Conservation (phyloP, 1,140 invertebrate genomes). For the Dinoponera quadriceps region DNA sequence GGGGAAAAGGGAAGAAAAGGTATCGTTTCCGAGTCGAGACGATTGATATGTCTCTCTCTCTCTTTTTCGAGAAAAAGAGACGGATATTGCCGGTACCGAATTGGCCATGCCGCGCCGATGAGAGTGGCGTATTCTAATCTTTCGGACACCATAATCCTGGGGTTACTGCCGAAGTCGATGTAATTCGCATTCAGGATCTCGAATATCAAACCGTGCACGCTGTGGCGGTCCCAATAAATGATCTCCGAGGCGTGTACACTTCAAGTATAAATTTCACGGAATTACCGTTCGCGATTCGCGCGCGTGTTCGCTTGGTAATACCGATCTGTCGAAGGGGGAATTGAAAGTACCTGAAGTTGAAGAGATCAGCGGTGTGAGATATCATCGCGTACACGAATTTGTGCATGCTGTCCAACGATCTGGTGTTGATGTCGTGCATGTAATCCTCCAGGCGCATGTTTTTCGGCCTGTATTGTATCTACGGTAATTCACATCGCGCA, state of each 20-base stretch:
- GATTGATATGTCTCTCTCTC: neutral
- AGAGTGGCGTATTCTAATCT: constrained; percentile 61
- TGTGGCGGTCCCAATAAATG: constrained; percentile 70
- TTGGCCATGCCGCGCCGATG: constrained; percentile 71
- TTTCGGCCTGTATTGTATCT: constrained; percentile 74
- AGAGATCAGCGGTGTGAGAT: constrained; percentile 69
- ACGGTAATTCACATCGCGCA: neutral
- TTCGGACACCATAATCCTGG: constrained; percentile 71
- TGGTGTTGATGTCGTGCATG: constrained; percentile 72
- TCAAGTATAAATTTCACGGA: neutral
- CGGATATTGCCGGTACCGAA: constrained; percentile 45
- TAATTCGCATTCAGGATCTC: constrained; percentile 67
- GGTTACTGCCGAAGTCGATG: constrained; percentile 70
- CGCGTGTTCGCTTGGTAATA: neutral
- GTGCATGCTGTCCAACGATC: constrained; percentile 73
- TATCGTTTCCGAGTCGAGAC: neutral
- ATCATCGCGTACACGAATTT: constrained; percentile 75
- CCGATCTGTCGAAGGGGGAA: no score
- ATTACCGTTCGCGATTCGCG: neutral
- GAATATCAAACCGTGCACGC: constrained; percentile 69
- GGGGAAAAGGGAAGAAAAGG: neutral
- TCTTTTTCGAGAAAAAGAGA: constrained; percentile 5
- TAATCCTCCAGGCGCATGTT: constrained; percentile 72
- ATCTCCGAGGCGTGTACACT: constrained; percentile 69
- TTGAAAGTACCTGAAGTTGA: constrained; percentile 71